Percentiles rank a stretch among this genome's conserved stretches.
phyloP scores from a whole-genome alignment of 2,797 vertebrate species.

The Enteromius radiatus region DNA sequence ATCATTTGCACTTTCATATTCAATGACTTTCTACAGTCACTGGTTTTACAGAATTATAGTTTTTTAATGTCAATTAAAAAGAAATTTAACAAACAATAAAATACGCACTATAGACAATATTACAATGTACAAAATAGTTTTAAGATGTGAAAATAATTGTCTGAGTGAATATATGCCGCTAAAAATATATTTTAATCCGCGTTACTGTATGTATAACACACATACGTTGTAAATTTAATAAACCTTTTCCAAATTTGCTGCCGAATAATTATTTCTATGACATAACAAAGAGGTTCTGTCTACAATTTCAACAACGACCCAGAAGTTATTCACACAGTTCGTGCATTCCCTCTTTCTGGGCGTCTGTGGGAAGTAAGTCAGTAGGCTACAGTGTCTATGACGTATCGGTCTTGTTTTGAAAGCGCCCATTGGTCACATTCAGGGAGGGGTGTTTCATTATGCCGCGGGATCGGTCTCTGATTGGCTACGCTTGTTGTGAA shows the following conservation, averaged over 20 bases:
- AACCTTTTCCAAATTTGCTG: background rate
- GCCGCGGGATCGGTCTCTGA: background rate
- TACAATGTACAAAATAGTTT: background rate
- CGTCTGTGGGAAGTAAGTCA: background rate
- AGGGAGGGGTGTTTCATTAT: constrained; percentile 3
- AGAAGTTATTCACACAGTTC: background rate
- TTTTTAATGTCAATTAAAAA: background rate
- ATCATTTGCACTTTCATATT: background rate
- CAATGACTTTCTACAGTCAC: background rate
- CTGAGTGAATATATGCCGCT: background rate
- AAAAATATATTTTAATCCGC: background rate
- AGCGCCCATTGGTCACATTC: constrained; percentile 34
- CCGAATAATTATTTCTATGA: background rate
- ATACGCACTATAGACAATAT: background rate
- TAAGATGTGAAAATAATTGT: background rate
- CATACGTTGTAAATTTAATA: background rate
- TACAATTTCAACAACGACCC: background rate
- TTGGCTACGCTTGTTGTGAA: constrained; percentile 21
- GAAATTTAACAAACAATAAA: background rate
- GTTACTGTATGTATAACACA: background rate
- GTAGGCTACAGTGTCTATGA: background rate
- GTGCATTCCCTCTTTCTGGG: background rate
- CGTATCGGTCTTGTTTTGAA: background rate
- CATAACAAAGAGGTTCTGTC: background rate
- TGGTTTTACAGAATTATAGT: background rate